Evolutionary conservation across 2,888 invertebrate species (phyloP), one percentile per base, ranked within the genome.

Genomic region (Lasioglossum malachurum): DNA sequence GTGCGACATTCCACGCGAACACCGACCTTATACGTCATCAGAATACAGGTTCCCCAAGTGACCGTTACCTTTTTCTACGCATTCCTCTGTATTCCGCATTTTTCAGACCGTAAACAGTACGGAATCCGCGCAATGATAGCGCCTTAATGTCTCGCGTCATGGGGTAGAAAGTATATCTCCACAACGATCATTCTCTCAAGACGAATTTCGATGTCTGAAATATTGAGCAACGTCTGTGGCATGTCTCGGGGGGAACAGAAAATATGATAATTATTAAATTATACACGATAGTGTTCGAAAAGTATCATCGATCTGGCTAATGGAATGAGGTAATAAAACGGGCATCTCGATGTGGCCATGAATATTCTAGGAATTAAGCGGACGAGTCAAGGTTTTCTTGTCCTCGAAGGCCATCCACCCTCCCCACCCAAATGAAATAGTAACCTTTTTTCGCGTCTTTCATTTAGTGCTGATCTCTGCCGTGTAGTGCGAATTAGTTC

Each of bases 401-500:
- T 89, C 84, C 83, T 80, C 75, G 75, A 88, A 86, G 89, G 85
- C 82, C 85, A 75, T 80, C 83, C 53, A 79, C 85, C 88, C 60
- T 84, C 90, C 91, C 89, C 91, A 77, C 89, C 84, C 41, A 19
- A 19, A 14, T 23, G 14, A 67, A 64, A 67, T 27, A 23, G 46
- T 64, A 23, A 38, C 23, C 46, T 46, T 5, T 14, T 19, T 38
- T 23, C 38, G 19, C 41, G 1, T n/a, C 88, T 88, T 87, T 84
- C 86, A 85, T 89, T 91, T 90, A 90, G 92, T 92, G 80, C 88
- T 82, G 84, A 83, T 85, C 85, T 80, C 72, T 14, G 27, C 23
- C 27, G 31, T 41, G 35, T 64, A 67, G 16, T 41, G 67, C 78
- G 73, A 79, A 19, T n/a, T 35, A 7, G 16, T 31, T 19, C 7